Conservation (phyloP, 1,140 invertebrate species). For the Aphelinus atriplicis region DNA sequence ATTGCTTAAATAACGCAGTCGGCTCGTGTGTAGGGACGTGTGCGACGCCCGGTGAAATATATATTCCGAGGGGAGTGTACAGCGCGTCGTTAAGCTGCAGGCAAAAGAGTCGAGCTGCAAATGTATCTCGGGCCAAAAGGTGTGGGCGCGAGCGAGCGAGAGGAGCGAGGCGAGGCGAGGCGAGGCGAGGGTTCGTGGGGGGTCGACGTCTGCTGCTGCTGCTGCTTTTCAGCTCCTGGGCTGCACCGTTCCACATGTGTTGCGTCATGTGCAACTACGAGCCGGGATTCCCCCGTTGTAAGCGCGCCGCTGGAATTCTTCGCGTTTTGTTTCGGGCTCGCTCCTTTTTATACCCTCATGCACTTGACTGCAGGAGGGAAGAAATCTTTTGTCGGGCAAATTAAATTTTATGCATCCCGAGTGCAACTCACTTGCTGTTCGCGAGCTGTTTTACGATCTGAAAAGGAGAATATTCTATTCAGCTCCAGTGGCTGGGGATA, state of each 20-base stretch:
- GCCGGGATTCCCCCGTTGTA: constrained; percentile 34
- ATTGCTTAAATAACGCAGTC: no score
- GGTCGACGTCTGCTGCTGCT: constrained; percentile 31
- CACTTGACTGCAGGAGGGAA: constrained; percentile 24
- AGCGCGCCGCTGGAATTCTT: constrained; percentile 36
- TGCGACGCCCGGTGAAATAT: no score
- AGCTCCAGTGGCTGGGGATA: background rate
- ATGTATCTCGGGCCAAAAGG: constrained; percentile 2
- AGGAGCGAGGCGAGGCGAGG: background rate
- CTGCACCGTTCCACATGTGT: constrained; percentile 35
- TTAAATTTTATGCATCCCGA: constrained; percentile 37
- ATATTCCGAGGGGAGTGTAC: constrained; percentile 5
- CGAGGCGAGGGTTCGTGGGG: constrained; percentile 25
- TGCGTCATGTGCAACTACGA: constrained; percentile 30
- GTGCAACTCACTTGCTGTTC: constrained; percentile 23
- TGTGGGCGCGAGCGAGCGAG: constrained; percentile 16
- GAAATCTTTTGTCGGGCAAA: constrained; percentile 25
- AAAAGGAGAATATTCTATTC: background rate
- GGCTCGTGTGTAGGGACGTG: no score
- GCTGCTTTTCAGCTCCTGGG: background rate
- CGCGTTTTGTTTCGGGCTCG: constrained; percentile 28
- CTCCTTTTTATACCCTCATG: constrained; percentile 30
- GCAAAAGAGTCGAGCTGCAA: constrained; percentile 14
- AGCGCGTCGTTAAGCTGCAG: constrained; percentile 21
- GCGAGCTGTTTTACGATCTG: background rate